phyloP scores from a whole-genome alignment of 2,888 invertebrate genomes.

The Temnothorax rugatulus region DNA sequence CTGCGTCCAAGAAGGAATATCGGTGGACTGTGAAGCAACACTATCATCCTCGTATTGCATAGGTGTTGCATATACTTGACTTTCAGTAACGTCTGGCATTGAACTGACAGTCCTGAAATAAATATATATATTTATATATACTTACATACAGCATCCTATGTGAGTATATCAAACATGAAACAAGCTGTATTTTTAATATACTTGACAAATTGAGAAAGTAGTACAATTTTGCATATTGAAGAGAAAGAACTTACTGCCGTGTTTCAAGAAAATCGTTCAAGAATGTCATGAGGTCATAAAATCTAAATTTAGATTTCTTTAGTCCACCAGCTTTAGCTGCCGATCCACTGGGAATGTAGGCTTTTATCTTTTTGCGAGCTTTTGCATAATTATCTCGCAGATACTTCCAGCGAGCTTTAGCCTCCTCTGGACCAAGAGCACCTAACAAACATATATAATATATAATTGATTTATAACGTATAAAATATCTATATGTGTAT shows the following conservation, averaged over 20 bases:
- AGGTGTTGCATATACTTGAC: slow-evolving; percentile 6
- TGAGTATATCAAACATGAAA: background rate
- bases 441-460: too few species aligned
- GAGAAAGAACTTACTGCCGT: slow-evolving; percentile 19
- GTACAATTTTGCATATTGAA: background rate
- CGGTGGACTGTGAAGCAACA: background rate
- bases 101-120: slow-evolving; percentile 14
- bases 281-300: background rate
- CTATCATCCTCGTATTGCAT: background rate
- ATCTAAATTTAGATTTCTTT: background rate
- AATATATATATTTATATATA: slow-evolving; percentile 3
- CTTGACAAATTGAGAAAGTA: background rate
- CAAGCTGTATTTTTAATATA: too few species aligned
- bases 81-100: slow-evolving; percentile 8
- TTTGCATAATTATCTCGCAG: too few species aligned
- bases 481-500: too few species aligned
- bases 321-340: background rate
- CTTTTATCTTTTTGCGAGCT: too few species aligned
- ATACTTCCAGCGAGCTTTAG: too few species aligned
- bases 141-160: slow-evolving; percentile 3
- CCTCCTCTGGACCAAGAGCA: too few species aligned
- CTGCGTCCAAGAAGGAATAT: background rate
- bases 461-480: too few species aligned
- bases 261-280: background rate
- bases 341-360: background rate